These are phyloP conservation scores for Lithosia quadra DNA, from an alignment of 2,888 invertebrate genomes.

Conservation along the genomic window DNA sequence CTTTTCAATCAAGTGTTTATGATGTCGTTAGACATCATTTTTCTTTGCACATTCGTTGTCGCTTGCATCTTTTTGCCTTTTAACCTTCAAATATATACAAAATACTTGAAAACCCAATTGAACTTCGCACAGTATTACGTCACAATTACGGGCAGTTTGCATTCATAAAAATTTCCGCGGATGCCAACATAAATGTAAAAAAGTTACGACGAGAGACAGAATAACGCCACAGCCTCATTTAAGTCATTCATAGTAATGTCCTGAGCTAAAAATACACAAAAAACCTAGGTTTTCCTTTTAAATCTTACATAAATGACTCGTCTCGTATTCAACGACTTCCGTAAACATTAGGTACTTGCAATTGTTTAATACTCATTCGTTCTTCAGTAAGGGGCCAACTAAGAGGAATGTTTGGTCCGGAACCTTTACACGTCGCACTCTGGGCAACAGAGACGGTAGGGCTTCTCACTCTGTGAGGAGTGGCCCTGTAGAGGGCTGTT, in stretches of 20 bases:
- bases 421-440: too few relatives aligned
- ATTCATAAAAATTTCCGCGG: not conserved
- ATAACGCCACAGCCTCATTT: not conserved
- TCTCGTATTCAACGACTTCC: not conserved
- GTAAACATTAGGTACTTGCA: not conserved
- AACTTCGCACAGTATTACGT: slow-evolving; percentile 27
- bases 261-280: not conserved
- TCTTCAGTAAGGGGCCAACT: not conserved
- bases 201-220: not conserved
- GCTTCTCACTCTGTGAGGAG: too few relatives aligned
- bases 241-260: not conserved
- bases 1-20: too few relatives aligned
- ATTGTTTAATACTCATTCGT: not conserved
- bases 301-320: slow-evolving; percentile 1
- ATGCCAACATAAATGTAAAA: not conserved
- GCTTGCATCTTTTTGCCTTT: too few relatives aligned
- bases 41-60: too few relatives aligned
- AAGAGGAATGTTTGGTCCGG: not conserved
- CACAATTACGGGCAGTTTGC: not conserved
- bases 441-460: too few relatives aligned
- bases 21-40: too few relatives aligned
- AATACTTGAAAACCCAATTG: slow-evolving; percentile 17
- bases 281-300: not conserved
- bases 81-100: not conserved
- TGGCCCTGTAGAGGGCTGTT: too few relatives aligned